Evolutionary conservation across 2,888 invertebrate genomes (phyloP), one percentile per base, ranked within the genome.

Genomic region (Plebejus anna): DNA sequence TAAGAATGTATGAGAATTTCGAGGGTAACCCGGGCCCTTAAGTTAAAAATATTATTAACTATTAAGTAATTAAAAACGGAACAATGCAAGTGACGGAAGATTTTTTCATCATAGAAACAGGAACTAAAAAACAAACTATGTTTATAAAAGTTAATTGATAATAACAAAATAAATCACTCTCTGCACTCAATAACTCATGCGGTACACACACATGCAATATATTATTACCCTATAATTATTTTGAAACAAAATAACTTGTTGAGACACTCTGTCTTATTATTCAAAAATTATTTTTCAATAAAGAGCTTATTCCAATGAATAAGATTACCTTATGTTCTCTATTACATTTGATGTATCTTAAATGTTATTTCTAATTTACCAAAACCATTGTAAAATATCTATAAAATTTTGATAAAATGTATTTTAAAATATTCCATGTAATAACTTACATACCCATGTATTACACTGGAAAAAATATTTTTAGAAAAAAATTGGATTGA

Each of bases 131-230:
- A 75, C 66, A 76, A 76, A 70, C 61, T 70, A 77, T 61, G 70
- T 76, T 72, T 61, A 79, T 77, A 78, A 76, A 66, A 76, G 70
- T 75, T 73, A 75, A 77, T 78, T 75, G 75, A 77, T 42, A 76
- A 73, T 75, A 66, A 61, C 72, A 75, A 77, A 82, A 55, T 13
- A 84, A 84, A 85, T 83, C 85, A 88, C 86, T 85, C 82, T 85
- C 87, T 87, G 86, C 88, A 90, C 87, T 88, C 87, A 85, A 82
- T 83, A 88, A 85, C 88, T 83, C 92, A 93, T 92, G 92, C 93
- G 86, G 87, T 86, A 86, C 88, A 88, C 84, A 85, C 89, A 85
- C 90, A 89, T 88, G 89, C 91, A 85, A 82, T 78, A 84, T 83
- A 83, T 85, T 84, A 85, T 85, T 83, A 81, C 81, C 81, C 80